These are phyloP conservation scores for Remorina albescens DNA, from an alignment of 2,797 vertebrate species.

Conservation along the genomic window DNA sequence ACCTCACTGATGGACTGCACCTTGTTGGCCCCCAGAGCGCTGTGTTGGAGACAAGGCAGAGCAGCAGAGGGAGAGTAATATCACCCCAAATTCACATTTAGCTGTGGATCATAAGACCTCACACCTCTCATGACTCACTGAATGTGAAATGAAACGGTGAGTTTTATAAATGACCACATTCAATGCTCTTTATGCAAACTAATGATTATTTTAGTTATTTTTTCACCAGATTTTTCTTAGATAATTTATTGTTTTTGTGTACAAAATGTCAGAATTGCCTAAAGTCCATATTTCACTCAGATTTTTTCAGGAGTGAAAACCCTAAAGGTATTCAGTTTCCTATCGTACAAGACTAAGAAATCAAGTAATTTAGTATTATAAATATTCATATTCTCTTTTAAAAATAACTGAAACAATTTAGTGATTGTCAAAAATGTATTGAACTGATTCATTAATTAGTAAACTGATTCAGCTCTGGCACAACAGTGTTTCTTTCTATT, in stretches of 20 bases:
- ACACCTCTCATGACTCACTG: not conserved
- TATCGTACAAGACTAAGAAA: not conserved
- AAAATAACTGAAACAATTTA: too few species aligned
- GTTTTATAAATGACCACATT: not conserved
- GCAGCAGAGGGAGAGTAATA: slow-evolving; percentile 16
- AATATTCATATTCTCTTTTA: not conserved
- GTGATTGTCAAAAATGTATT: too few species aligned
- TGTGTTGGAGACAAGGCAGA: slow-evolving; percentile 18
- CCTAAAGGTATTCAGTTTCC: not conserved
- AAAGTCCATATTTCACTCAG: not conserved
- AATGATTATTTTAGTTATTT: not conserved
- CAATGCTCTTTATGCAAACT: not conserved
- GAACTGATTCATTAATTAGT: too few species aligned
- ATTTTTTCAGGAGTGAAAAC: not conserved
- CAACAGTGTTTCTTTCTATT: too few species aligned
- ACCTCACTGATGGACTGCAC: slow-evolving; percentile 25
- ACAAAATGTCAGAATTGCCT: not conserved
- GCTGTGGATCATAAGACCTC: not conserved
- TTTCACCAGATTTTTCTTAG: not conserved
- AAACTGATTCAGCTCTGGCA: not conserved
- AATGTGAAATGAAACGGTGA: not conserved
- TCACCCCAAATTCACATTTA: too few species aligned
- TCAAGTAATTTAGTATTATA: not conserved
- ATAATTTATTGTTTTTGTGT: not conserved
- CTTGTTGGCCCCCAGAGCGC: slow-evolving; percentile 1